phyloP scores from a whole-genome alignment of 2,888 invertebrate species.

The Liodrosophila aerea region DNA sequence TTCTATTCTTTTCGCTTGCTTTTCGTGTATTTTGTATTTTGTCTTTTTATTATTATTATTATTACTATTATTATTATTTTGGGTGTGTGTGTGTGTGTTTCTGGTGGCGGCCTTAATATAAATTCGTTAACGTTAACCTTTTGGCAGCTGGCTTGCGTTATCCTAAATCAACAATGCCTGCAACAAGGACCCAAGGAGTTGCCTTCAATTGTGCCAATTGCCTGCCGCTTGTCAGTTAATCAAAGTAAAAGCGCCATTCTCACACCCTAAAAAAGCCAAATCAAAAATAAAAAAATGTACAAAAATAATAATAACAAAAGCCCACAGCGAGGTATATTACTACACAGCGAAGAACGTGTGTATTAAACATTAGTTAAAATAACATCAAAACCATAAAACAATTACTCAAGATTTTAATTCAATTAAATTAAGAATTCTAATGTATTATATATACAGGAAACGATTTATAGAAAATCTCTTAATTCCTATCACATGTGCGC shows the following conservation, averaged over 20 bases:
- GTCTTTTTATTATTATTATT: constrained; percentile 23
- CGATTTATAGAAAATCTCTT: too few species aligned
- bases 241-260: constrained; percentile 68
- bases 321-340: constrained; percentile 56
- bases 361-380: too few species aligned
- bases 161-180: constrained; percentile 71
- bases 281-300: constrained; percentile 30
- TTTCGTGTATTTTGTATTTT: constrained; percentile 25
- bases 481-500: too few species aligned
- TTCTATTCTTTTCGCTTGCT: too few species aligned
- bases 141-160: constrained; percentile 62
- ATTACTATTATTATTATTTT: not conserved
- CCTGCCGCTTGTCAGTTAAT: constrained; percentile 75
- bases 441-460: too few species aligned
- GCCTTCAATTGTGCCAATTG: constrained; percentile 73
- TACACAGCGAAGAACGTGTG: constrained; percentile 27
- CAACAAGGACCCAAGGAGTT: constrained; percentile 42
- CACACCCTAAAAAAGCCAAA: constrained; percentile 27
- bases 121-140: constrained; percentile 74
- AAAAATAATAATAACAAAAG: constrained; percentile 56
- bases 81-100: not conserved
- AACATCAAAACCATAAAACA: too few species aligned
- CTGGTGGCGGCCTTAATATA: constrained; percentile 53
- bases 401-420: too few species aligned
- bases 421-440: too few species aligned